Conservation (phyloP, 2,888 invertebrate genomes). For the Thereva nobilitata region DNA sequence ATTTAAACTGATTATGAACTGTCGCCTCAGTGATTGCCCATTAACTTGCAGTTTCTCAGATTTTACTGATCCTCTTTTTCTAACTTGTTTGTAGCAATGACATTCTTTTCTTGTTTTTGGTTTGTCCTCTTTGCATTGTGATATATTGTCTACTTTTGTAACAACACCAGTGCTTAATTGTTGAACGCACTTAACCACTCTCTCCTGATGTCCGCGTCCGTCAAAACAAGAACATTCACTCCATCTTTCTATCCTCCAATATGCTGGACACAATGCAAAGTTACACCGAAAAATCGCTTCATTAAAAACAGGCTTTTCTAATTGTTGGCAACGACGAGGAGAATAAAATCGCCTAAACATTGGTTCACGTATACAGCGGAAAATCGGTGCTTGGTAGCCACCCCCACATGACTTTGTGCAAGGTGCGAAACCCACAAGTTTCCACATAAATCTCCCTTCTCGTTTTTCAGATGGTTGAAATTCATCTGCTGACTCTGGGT, state of each 20-base stretch:
- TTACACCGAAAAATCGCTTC: slow-evolving; percentile 70
- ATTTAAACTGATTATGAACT: not conserved
- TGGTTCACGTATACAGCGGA: slow-evolving; percentile 66
- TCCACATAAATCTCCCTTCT: slow-evolving; percentile 69
- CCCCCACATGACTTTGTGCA: slow-evolving; percentile 82
- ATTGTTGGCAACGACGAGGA: slow-evolving; percentile 68
- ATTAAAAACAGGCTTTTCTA: slow-evolving; percentile 64
- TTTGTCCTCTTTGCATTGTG: slow-evolving; percentile 63
- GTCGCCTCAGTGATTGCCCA: slow-evolving; percentile 12
- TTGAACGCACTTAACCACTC: slow-evolving; percentile 70
- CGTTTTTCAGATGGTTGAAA: slow-evolving; percentile 59
- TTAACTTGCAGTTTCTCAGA: slow-evolving; percentile 41
- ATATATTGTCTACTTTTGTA: slow-evolving; percentile 61
- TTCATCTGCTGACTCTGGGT: slow-evolving; percentile 28
- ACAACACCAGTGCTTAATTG: slow-evolving; percentile 51
- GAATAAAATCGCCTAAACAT: slow-evolving; percentile 66
- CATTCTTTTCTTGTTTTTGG: slow-evolving; percentile 59
- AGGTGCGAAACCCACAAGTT: slow-evolving; percentile 72
- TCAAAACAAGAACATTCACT: slow-evolving; percentile 74
- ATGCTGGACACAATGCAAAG: slow-evolving; percentile 75
- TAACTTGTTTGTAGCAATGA: slow-evolving; percentile 49
- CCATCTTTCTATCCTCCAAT: slow-evolving; percentile 78
- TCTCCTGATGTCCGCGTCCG: slow-evolving; percentile 67
- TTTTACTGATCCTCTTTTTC: slow-evolving; percentile 45
- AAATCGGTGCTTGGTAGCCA: slow-evolving; percentile 54